Evolutionary conservation across 2,888 invertebrate species (phyloP), one percentile per base, ranked within the genome.

Genomic region (Sphaerophoria taeniata): DNA sequence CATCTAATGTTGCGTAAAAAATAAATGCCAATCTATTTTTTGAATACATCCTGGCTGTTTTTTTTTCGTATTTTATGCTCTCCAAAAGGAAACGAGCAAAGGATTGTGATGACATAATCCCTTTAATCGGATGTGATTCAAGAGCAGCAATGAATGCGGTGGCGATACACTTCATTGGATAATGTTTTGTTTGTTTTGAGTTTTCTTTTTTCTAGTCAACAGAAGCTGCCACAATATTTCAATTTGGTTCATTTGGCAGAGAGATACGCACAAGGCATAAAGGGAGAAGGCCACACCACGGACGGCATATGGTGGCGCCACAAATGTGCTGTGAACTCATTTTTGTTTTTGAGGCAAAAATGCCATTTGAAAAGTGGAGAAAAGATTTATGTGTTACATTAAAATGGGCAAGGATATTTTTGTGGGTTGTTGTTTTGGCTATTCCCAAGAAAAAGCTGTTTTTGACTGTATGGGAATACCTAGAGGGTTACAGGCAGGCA

Each of bases 1-100:
- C 61, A 39, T 56, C 47, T 80, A 85, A 85, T 76, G 84, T 76
- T 85, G 80, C 80, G 84, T 85, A 76, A 61, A 53, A 67, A 80
- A 80, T 76, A 76, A 72, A 84, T 74, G 74, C 47, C 58, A 45
- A 70, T 71, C n/a, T 60, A 60, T 24, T 36, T 74, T 74, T 75
- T 70, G 73, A 78, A 83, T 67, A 74, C 34, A 39, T 78, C 65
- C 78, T 73, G 56, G 11, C 9, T n/a, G 5, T 45, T 56, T 31
- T 12, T 14, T 47, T n/a, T n/a, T 0, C 45, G 0, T 14, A 4
- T 63, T 47, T 47, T 9, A 12, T 34, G 9, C 39, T 39, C 53
- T 39, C 12, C 11, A 53, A 67, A n/a, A n/a, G 67, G 67, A 67
- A 67, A 67, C 63, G 24, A 51, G 43, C 45, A 63, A 63, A 74